Conservation (phyloP, 2,888 invertebrate genomes). For the Nematopogon swammerdamellus region DNA sequence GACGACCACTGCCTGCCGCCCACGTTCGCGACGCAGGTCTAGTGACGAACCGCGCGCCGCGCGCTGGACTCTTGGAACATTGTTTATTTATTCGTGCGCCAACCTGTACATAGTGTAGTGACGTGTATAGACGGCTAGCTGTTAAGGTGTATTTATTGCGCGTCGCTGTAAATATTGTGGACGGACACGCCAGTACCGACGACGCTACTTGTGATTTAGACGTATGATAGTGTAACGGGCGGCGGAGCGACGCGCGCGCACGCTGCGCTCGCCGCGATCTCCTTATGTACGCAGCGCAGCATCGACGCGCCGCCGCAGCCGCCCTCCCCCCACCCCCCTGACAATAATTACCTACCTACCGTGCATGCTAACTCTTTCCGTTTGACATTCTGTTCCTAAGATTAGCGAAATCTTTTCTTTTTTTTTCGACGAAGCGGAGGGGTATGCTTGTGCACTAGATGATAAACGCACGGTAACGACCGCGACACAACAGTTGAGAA, state of each 20-base stretch:
- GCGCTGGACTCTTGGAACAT: constrained; percentile 20
- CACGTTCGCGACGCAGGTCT: constrained; percentile 76
- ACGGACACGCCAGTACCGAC: constrained; percentile 3
- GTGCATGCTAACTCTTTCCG: too few relatives aligned
- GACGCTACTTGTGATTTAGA: constrained; percentile 2
- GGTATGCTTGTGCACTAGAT: too few relatives aligned
- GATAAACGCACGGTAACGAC: too few relatives aligned
- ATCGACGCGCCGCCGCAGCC: constrained; percentile 16
- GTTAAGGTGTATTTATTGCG: constrained; percentile 54
- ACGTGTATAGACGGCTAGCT: constrained; percentile 49
- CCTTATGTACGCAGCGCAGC: constrained; percentile 9
- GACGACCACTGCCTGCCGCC: constrained; percentile 74
- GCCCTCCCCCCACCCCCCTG: constrained; percentile 8
- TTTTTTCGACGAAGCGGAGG: too few relatives aligned
- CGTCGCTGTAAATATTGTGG: constrained; percentile 40
- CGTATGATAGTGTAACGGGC: not conserved
- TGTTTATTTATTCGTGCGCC: constrained; percentile 51
- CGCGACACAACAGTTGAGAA: too few relatives aligned
- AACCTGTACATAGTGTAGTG: constrained; percentile 44
- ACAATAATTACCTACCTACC: too few relatives aligned
- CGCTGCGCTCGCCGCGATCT: constrained; percentile 27
- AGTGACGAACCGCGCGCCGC: constrained; percentile 29
- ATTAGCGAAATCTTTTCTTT: too few relatives aligned
- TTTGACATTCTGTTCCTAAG: too few relatives aligned
- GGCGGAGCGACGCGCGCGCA: constrained; percentile 19